A percentile compares a stretch with the other conserved stretches of the same genome.
phyloP scores from a whole-genome alignment of 53 echinoderm and acorn worm genomes.

The Antedon mediterranea region DNA sequence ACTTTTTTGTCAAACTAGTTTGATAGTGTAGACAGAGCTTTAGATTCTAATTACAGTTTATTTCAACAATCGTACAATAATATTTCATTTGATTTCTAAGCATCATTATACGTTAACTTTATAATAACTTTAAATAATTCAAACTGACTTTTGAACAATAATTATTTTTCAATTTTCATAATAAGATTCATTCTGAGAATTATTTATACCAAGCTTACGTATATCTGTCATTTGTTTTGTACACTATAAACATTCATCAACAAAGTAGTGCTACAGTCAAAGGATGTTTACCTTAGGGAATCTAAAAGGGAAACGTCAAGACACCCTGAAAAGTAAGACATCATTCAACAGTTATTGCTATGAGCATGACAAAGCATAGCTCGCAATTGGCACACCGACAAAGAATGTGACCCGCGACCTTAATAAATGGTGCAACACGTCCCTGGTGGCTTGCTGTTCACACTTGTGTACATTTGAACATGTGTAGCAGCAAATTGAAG shows the following conservation, averaged over 20 bases:
- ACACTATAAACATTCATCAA: background rate
- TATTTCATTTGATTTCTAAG: no score
- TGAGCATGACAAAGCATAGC: background rate
- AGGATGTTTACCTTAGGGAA: background rate
- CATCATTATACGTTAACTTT: no score
- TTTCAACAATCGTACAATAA: no score
- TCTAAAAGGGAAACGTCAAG: background rate
- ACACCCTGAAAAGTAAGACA: background rate
- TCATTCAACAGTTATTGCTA: background rate
- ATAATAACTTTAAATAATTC: no score
- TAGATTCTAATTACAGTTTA: no score
- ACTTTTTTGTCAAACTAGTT: no score
- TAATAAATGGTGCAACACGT: background rate
- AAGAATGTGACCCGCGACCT: background rate
- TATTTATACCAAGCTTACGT: background rate
- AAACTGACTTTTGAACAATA: no score
- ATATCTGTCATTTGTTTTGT: background rate
- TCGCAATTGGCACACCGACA: background rate
- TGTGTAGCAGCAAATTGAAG: background rate
- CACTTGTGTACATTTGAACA: background rate
- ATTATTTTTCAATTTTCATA: background rate
- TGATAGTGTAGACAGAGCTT: no score
- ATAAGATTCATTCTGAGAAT: background rate
- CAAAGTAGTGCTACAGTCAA: background rate
- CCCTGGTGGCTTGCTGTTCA: background rate